A percentile compares a stretch with the other conserved stretches of the same genome.
phyloP scores from a whole-genome alignment of 1,140 invertebrate genomes.

The Drosophila kanapiae region DNA sequence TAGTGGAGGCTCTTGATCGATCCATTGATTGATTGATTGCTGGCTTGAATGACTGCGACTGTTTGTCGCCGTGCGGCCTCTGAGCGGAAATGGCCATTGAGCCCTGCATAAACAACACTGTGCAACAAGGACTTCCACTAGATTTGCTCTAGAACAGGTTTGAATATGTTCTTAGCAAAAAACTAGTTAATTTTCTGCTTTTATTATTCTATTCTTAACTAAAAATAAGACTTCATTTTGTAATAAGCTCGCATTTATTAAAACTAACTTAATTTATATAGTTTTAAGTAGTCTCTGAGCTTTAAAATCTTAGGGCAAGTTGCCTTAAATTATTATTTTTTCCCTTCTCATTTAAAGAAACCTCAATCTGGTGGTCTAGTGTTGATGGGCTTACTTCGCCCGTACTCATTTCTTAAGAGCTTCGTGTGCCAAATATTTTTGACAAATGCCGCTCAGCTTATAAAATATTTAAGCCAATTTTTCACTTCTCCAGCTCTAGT shows the following conservation, averaged over 20 bases:
- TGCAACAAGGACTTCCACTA: not conserved
- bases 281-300: too few species aligned
- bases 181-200: too few species aligned
- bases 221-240: not conserved
- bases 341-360: not conserved
- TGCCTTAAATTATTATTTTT: not conserved
- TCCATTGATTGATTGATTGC: slow-evolving; percentile 68
- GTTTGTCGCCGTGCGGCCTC: slow-evolving; percentile 50
- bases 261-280: not conserved
- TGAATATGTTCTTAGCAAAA: not conserved
- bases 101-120: slow-evolving; percentile 38
- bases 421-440: slow-evolving; percentile 62
- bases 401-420: slow-evolving; percentile 36
- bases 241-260: not conserved
- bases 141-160: not conserved
- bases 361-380: slow-evolving; percentile 23
- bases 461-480: slow-evolving; percentile 68
- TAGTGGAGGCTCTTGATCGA: slow-evolving; percentile 57
- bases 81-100: slow-evolving; percentile 48
- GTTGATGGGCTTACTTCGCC: slow-evolving; percentile 26
- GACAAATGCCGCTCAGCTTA: slow-evolving; percentile 58
- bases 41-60: slow-evolving; percentile 43
- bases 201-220: not conserved
- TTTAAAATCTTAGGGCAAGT: not conserved
- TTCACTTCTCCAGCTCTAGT: slow-evolving; percentile 9